Percentiles rank a stretch among this genome's conserved stretches.
Conservation (phyloP, 2,797 vertebrate genomes). For the Poecilia velifera region DNA sequence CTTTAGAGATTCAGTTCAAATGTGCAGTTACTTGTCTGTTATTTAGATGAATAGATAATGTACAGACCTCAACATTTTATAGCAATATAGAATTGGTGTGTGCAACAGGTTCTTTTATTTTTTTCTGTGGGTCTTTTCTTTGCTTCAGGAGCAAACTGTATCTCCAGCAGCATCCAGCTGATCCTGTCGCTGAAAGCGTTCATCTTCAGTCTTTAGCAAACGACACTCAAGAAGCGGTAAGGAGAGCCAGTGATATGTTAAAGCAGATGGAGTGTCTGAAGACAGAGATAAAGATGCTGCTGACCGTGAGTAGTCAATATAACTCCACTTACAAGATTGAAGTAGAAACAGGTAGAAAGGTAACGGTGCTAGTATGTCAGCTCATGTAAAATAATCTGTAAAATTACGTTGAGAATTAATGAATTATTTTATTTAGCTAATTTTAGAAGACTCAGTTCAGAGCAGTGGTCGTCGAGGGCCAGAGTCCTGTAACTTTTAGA, state of each 20-base stretch:
- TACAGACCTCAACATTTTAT: not conserved
- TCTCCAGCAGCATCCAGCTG: not conserved
- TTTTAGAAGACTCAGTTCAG: not conserved
- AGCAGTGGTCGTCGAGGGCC: too few species aligned
- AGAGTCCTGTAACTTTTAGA: too few species aligned
- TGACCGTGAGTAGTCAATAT: conserved; percentile 27
- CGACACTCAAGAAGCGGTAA: conserved; percentile 16
- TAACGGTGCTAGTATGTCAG: too few species aligned
- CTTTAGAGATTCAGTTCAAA: not conserved
- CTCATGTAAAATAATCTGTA: not conserved
- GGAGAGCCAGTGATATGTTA: conserved; percentile 41
- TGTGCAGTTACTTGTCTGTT: not conserved
- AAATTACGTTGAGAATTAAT: not conserved
- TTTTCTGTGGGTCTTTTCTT: not conserved
- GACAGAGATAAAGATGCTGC: conserved; percentile 41
- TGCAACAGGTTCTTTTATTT: not conserved
- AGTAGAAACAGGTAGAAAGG: not conserved
- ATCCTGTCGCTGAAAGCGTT: conserved; percentile 14
- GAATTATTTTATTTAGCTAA: not conserved
- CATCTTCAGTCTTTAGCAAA: conserved; percentile 5
- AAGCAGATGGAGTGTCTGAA: conserved; percentile 42
- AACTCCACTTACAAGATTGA: not conserved
- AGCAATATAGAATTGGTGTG: not conserved
- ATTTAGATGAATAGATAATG: not conserved
- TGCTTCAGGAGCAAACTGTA: not conserved